Evolutionary conservation across 2,113 vertebrate species (phyloP), one percentile per base, ranked within the genome.

Genomic region (Onychostruthus taczanowskii): DNA sequence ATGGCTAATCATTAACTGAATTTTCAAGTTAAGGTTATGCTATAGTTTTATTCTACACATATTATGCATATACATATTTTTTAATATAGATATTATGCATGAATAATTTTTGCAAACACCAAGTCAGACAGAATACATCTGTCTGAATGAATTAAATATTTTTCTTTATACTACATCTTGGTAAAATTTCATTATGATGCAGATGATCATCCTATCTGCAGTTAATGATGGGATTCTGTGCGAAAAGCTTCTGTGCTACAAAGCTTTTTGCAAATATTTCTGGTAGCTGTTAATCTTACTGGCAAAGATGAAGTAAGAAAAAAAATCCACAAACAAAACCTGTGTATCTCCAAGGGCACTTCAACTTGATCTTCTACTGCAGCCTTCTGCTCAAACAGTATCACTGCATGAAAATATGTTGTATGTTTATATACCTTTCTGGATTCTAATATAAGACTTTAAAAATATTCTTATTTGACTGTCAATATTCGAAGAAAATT

Each of bases 311-410:
- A 68, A 72, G 14, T 27, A 72, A 72, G 19, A 17, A 50, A 67
- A 67, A 69, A 62, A n/a, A 67, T 41, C 16, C 20, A 49, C 50
- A 90, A 75, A 72, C 3, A 82, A 92, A 76, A 39, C 12, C 47
- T 63, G 22, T 4, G 2, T 27, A 24, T 87, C 89, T 96, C 88
- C 41, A 31, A 64, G 92, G 84, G 76, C 89, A 28, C 20, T 75
- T 93, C 87, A 96, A 26, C 52, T 16, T 92, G 94, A 96, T 94
- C 78, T 96, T 95, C 95, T 95, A 94, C 96, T 97, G 96, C 97
- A 97, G 50, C 97, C 97, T 97, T 96, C 96, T 98, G 96, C 95
- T 75, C 97, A 94, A 89, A 96, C 24, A 69, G 74, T 72, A 94
- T 81, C 64, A 97, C 28, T 96, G 82, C 97, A 98, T 46, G 69